These are phyloP conservation scores for Clarias laeviceps DNA, from an alignment of 2,797 vertebrate genomes.

Conservation along the genomic window DNA sequence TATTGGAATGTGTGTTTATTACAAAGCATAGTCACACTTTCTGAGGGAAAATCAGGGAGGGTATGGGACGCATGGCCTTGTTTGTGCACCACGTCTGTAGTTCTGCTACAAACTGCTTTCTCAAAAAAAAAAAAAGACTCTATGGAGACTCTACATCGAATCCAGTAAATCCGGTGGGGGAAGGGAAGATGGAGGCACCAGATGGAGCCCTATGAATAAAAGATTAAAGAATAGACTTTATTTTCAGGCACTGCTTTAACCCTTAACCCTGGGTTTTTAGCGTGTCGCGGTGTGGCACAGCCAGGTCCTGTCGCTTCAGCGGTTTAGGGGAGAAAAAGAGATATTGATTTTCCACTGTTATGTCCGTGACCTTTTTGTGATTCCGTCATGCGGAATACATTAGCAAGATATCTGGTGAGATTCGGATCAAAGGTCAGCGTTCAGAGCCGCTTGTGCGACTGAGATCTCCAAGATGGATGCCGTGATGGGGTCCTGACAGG, in stretches of 20 bases:
- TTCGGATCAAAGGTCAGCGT: neutral
- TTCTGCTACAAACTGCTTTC: neutral
- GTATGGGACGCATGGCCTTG: neutral
- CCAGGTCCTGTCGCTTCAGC: neutral
- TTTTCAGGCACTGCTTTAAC: constrained; percentile 34
- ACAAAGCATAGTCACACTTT: neutral
- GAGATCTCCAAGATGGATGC: neutral
- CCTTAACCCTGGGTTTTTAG: constrained; percentile 11
- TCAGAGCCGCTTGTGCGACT: neutral
- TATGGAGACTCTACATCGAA: constrained; percentile 33
- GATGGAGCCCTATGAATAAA: constrained; percentile 58
- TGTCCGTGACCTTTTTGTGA: constrained; percentile 18
- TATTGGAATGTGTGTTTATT: neutral
- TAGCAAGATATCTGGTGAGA: constrained; percentile 1
- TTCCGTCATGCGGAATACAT: constrained; percentile 12
- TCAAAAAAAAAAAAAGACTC: neutral
- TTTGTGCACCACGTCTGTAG: too few relatives aligned
- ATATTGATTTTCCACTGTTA: constrained; percentile 32
- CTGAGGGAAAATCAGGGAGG: neutral
- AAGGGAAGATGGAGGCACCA: constrained; percentile 48
- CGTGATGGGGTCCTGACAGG: neutral
- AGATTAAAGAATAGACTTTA: constrained; percentile 48
- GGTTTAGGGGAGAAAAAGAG: neutral
- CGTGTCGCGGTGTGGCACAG: neutral
- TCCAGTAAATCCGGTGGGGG: constrained; percentile 40